A percentile compares a stretch with the other conserved stretches of the same genome.
These are phyloP conservation scores for Chelonus insularis DNA, from an alignment of 1,140 invertebrate species.

Conservation along the genomic window DNA sequence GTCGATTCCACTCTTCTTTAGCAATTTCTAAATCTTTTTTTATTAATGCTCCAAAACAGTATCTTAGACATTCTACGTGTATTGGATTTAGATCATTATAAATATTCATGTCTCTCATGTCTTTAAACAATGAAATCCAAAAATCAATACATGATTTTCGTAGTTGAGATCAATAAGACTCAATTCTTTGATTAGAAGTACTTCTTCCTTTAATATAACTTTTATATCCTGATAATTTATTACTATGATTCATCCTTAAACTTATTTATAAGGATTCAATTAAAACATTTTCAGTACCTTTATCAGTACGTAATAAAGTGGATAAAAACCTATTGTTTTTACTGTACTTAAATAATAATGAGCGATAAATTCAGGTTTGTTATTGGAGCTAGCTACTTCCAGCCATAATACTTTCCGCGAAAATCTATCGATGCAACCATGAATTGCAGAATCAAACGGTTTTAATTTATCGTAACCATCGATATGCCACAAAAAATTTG, in stretches of 20 bases:
- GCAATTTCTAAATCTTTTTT: constrained; percentile 16
- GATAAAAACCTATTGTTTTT: constrained; percentile 20
- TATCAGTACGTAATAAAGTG: constrained; percentile 32
- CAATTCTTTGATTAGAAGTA: constrained; percentile 29
- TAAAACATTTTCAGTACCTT: constrained; percentile 28
- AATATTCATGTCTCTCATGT: constrained; percentile 18
- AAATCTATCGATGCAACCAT: constrained; percentile 34
- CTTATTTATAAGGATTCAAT: constrained; percentile 2
- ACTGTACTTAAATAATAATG: constrained; percentile 37
- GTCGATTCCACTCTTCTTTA: constrained; percentile 23
- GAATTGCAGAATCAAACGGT: constrained; percentile 38
- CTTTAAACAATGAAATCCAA: constrained; percentile 30
- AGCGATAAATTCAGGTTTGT: constrained; percentile 39
- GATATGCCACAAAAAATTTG: constrained; percentile 43
- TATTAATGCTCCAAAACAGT: constrained; percentile 28
- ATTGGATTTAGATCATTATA: constrained; percentile 22
- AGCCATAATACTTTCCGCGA: neutral
- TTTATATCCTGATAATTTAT: constrained; percentile 6
- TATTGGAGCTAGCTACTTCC: constrained; percentile 3
- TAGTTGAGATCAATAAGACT: constrained; percentile 27
- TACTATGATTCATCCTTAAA: constrained; percentile 3
- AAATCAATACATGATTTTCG: constrained; percentile 15
- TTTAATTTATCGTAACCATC: constrained; percentile 46
- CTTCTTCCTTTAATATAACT: constrained; percentile 28
- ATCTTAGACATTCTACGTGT: constrained; percentile 24